Evolutionary conservation across 1,140 invertebrate species (phyloP).

Genomic region (Aporrectodea caliginosa): DNA sequence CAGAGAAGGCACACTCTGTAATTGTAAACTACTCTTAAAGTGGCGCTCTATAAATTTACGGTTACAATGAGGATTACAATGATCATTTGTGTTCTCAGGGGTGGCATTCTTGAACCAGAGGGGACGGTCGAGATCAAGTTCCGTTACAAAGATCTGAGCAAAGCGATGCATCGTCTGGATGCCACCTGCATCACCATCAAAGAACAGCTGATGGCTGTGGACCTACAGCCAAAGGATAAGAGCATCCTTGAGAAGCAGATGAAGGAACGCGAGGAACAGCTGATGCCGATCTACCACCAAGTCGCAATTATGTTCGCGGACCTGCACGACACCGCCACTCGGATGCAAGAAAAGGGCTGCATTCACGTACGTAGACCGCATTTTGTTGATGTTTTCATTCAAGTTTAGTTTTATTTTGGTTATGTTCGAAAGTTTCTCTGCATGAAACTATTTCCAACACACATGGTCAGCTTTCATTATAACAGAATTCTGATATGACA

Average conservation of each 20-base stretch:
- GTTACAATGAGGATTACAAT: no score
- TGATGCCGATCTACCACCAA: slow-evolving; percentile 82
- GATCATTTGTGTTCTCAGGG: slow-evolving; percentile 60
- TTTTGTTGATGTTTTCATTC: no score
- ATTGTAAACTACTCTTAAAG: no score
- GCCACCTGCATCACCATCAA: slow-evolving; percentile 45
- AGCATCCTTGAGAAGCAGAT: slow-evolving; percentile 68
- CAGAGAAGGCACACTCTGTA: no score
- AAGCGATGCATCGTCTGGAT: slow-evolving; percentile 59
- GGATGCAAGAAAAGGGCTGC: slow-evolving; percentile 92
- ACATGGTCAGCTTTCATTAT: no score
- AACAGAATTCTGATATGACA: no score
- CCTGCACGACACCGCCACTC: slow-evolving; percentile 92
- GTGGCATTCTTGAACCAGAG: slow-evolving; percentile 91
- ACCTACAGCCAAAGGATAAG: slow-evolving; percentile 38
- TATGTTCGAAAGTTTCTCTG: no score
- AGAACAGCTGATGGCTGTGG: slow-evolving; percentile 32
- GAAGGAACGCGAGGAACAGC: slow-evolving; percentile 67
- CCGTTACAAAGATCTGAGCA: slow-evolving; percentile 73
- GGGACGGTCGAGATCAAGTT: slow-evolving; percentile 98
- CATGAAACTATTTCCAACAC: no score
- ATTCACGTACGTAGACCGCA: slow-evolving; percentile 72
- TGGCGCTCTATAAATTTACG: no score
- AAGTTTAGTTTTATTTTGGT: no score
- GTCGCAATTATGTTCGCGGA: slow-evolving; percentile 94